phyloP scores from a whole-genome alignment of 2,797 vertebrate species.

The Triplophysa bombifrons region DNA sequence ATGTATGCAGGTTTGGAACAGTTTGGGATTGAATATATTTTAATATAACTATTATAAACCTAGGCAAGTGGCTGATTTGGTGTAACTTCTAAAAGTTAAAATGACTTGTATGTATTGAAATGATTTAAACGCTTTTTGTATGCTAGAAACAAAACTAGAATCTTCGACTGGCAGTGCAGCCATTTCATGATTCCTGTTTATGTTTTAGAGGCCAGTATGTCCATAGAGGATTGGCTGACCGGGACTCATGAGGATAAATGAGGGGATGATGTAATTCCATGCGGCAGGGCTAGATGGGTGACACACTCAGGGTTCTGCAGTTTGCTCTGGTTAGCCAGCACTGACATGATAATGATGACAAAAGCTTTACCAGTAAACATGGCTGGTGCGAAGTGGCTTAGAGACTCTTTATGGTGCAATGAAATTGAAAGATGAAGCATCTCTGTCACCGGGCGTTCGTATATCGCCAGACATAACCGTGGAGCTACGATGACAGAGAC shows the following conservation, averaged over 20 bases:
- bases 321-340: slow-evolving; percentile 66
- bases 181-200: slow-evolving; percentile 51
- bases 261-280: slow-evolving; percentile 69
- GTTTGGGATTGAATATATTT: too few relatives aligned
- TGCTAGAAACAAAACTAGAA: background rate
- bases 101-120: too few relatives aligned
- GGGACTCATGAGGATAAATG: slow-evolving; percentile 73
- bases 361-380: slow-evolving; percentile 72
- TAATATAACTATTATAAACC: too few relatives aligned
- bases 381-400: slow-evolving; percentile 62
- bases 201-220: slow-evolving; percentile 56
- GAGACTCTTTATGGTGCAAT: slow-evolving; percentile 73
- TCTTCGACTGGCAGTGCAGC: slow-evolving; percentile 17
- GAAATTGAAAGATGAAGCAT: slow-evolving; percentile 77
- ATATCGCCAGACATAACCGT: slow-evolving; percentile 67
- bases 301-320: slow-evolving; percentile 59
- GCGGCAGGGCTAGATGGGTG: slow-evolving; percentile 57
- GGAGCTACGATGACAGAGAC: slow-evolving; percentile 60
- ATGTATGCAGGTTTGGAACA: too few relatives aligned
- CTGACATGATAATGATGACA: slow-evolving; percentile 77
- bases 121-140: too few relatives aligned
- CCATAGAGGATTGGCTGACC: slow-evolving; percentile 62
- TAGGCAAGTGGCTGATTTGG: too few relatives aligned
- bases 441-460: slow-evolving; percentile 66
- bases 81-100: too few relatives aligned